These are phyloP conservation scores for Furcifer pardalis DNA, from an alignment of 2,797 vertebrate species.

Conservation along the genomic window DNA sequence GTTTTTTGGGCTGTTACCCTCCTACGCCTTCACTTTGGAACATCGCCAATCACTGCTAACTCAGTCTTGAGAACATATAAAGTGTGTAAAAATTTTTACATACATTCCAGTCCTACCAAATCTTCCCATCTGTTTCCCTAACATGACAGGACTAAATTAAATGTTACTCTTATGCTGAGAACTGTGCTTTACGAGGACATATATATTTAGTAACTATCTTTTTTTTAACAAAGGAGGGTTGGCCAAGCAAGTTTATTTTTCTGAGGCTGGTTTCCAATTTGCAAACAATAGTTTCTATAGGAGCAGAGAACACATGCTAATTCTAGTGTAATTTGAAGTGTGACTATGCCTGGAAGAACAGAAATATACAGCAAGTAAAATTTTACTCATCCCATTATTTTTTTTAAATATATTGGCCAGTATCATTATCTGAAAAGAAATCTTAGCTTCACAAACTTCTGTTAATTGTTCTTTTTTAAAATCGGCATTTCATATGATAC, in stretches of 20 bases:
- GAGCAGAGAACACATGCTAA: neutral
- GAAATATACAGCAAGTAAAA: neutral
- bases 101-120: slow-evolving; percentile 38
- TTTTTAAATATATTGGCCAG: neutral
- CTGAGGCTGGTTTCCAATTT: neutral
- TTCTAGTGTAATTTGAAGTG: neutral
- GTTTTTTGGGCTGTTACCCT: slow-evolving; percentile 50
- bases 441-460: neutral
- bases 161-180: neutral
- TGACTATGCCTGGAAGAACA: neutral
- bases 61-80: slow-evolving; percentile 37
- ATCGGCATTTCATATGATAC: neutral
- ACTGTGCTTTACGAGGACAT: neutral
- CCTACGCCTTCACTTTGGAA: slow-evolving; percentile 53
- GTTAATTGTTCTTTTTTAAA: neutral
- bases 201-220: neutral
- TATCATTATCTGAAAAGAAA: neutral
- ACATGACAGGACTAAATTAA: slow-evolving; percentile 28
- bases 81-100: slow-evolving; percentile 33
- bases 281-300: neutral
- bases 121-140: slow-evolving; percentile 9
- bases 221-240: neutral
- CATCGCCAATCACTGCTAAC: slow-evolving; percentile 29
- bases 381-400: neutral
- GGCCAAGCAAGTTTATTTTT: neutral